Percentiles rank a stretch among this genome's conserved stretches.
Conservation (phyloP, 2,888 invertebrate genomes). For the Cosmia pyralina region DNA sequence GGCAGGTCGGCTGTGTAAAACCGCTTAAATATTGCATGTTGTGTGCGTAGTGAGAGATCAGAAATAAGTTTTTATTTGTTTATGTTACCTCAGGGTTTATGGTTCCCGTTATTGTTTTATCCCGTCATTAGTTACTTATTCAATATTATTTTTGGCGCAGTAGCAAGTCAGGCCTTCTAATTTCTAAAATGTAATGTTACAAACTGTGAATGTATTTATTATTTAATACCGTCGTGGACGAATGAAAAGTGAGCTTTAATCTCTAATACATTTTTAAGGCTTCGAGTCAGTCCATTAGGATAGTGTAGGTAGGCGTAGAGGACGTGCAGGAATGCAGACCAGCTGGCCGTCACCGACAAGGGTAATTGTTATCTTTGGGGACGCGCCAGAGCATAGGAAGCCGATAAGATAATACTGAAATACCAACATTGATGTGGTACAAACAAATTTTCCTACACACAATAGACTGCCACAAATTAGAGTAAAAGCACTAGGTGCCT, state of each 20-base stretch:
- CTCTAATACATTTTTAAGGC: slow-evolving; percentile 75
- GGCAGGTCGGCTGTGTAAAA: slow-evolving; percentile 83
- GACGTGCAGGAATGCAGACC: slow-evolving; percentile 37
- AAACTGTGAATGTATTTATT: slow-evolving; percentile 69
- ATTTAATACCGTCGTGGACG: slow-evolving; percentile 68
- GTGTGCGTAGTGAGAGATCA: slow-evolving; percentile 79
- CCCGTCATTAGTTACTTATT: slow-evolving; percentile 74
- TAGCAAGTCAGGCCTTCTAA: slow-evolving; percentile 77
- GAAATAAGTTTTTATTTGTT: slow-evolving; percentile 88
- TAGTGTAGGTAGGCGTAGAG: slow-evolving; percentile 62
- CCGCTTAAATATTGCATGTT: slow-evolving; percentile 87
- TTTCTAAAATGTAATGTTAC: slow-evolving; percentile 72
- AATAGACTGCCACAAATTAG: slow-evolving; percentile 79
- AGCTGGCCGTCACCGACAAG: slow-evolving; percentile 27
- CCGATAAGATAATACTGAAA: slow-evolving; percentile 72
- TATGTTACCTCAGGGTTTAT: slow-evolving; percentile 84
- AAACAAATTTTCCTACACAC: slow-evolving; percentile 54
- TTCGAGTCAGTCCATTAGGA: slow-evolving; percentile 76
- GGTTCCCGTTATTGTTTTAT: slow-evolving; percentile 81
- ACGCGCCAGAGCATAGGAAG: slow-evolving; percentile 72
- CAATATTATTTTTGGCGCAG: slow-evolving; percentile 80
- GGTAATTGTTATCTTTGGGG: slow-evolving; percentile 65
- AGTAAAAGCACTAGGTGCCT: slow-evolving; percentile 72
- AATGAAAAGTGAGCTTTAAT: slow-evolving; percentile 76
- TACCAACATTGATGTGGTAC: slow-evolving; percentile 57